These are phyloP conservation scores for Globodera rostochiensis DNA, from an alignment of 1,140 invertebrate species.

Conservation along the genomic window DNA sequence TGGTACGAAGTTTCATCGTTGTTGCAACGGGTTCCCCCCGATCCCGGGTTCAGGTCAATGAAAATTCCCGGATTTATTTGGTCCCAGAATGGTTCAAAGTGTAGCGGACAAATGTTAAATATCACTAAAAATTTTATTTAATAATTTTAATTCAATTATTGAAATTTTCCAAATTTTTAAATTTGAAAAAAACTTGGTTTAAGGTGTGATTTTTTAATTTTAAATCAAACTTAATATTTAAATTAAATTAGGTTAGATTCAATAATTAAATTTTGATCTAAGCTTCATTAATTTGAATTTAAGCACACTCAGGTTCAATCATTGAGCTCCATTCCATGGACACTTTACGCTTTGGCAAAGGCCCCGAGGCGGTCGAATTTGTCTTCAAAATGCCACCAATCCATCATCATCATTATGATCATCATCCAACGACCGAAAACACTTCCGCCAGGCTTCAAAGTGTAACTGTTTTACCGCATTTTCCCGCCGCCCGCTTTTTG, in stretches of 20 bases:
- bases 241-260: too few relatives aligned
- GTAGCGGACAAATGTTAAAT: too few relatives aligned
- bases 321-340: constrained; percentile 33
- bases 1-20: not conserved
- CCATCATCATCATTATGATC: not conserved
- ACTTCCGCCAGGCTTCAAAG: not conserved
- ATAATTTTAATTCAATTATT: not conserved
- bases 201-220: too few relatives aligned
- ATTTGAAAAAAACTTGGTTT: not conserved
- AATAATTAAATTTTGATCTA: not conserved
- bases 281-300: constrained; percentile 5
- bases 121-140: not conserved
- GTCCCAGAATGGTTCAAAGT: too few relatives aligned
- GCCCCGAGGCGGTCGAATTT: constrained; percentile 31
- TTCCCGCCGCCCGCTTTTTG: too few relatives aligned
- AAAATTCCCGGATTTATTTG: too few relatives aligned
- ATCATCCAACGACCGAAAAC: not conserved
- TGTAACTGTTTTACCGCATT: not conserved
- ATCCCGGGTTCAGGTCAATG: too few relatives aligned
- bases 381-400: constrained; percentile 35
- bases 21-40: too few relatives aligned
- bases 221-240: too few relatives aligned
- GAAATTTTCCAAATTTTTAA: not conserved
- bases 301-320: constrained; percentile 12
- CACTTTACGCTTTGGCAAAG: constrained; percentile 38